These are phyloP conservation scores for Eurois occulta DNA, from an alignment of 2,888 invertebrate genomes.

Conservation along the genomic window DNA sequence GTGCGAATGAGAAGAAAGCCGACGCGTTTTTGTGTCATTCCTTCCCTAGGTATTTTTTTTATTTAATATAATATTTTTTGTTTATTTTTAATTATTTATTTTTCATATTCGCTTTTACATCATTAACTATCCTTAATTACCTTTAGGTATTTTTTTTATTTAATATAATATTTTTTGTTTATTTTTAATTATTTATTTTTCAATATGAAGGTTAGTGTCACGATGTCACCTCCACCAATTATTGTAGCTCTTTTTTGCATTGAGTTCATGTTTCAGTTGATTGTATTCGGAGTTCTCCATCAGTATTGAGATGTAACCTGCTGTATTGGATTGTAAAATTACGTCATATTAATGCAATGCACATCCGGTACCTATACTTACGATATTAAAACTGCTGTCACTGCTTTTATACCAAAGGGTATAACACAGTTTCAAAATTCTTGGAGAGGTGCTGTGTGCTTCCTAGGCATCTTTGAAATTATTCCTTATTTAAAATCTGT, in stretches of 20 bases:
- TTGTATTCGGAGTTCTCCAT: constrained; percentile 23
- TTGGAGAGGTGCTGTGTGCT: background rate
- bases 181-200: background rate
- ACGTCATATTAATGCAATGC: constrained; percentile 49
- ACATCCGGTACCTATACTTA: constrained; percentile 53
- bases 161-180: too few species aligned
- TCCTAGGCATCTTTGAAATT: constrained; percentile 11
- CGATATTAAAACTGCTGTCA: constrained; percentile 19
- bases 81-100: background rate
- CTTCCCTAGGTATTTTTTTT: too few species aligned
- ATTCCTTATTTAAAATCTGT: constrained; percentile 31
- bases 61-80: background rate
- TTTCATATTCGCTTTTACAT: constrained; percentile 57
- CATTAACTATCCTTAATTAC: constrained; percentile 55
- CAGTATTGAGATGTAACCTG: constrained; percentile 52
- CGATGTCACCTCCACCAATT: background rate
- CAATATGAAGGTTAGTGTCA: background rate
- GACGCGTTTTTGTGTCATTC: constrained; percentile 57
- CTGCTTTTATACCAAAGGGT: background rate
- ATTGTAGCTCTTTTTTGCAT: background rate
- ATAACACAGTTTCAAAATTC: background rate
- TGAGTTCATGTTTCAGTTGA: constrained; percentile 18
- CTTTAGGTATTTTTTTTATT: too few species aligned
- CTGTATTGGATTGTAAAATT: constrained; percentile 53
- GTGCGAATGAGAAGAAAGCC: constrained; percentile 59